Percentiles rank a stretch among this genome's conserved stretches.
Conservation (phyloP, 2,113 vertebrate genomes). For the Strix uralensis region DNA sequence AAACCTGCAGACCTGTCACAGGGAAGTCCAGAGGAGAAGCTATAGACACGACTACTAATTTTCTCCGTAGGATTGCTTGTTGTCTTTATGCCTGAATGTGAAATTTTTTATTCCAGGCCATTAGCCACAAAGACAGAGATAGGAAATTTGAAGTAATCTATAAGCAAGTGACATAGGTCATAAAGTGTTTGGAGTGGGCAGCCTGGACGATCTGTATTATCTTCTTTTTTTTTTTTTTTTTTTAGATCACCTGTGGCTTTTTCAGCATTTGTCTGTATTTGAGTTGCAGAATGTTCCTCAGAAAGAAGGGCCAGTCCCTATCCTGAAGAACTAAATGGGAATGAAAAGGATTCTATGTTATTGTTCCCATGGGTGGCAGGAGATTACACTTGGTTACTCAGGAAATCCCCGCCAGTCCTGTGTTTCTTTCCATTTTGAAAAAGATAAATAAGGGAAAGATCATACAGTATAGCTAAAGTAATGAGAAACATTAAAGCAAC, state of each 20-base stretch:
- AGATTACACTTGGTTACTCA: background rate
- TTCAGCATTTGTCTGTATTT: background rate
- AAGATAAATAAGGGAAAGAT: background rate
- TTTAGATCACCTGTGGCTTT: background rate
- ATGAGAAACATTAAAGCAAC: background rate
- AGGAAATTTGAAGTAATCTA: background rate
- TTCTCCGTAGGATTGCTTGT: background rate
- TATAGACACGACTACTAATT: background rate
- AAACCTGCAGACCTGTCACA: background rate
- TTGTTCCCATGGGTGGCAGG: background rate
- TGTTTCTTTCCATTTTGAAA: background rate
- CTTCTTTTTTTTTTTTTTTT: background rate
- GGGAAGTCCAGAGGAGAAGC: background rate
- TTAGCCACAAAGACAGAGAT: background rate
- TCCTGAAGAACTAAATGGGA: background rate
- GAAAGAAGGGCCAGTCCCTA: background rate
- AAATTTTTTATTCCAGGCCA: background rate
- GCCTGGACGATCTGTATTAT: background rate
- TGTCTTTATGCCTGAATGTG: background rate
- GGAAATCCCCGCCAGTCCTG: background rate
- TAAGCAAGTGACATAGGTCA: background rate
- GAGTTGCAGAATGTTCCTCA: background rate
- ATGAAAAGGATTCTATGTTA: background rate
- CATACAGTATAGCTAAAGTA: background rate
- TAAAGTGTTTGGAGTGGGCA: background rate